Evolutionary conservation across 1,140 invertebrate genomes (phyloP), one percentile per base, ranked within the genome.

Genomic region (Schlechtendalia chinensis): DNA sequence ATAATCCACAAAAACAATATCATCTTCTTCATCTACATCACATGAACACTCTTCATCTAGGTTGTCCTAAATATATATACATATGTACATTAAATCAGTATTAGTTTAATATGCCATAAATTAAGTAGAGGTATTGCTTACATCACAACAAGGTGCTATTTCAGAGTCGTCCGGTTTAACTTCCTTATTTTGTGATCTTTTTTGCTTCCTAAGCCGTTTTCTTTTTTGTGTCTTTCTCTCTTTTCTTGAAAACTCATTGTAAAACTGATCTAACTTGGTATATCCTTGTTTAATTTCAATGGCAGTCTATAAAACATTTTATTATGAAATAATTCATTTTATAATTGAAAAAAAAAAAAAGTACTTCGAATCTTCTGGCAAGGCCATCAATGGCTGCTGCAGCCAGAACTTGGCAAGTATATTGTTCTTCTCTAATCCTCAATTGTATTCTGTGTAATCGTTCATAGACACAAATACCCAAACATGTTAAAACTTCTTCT

Each of bases 401-500:
- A 75, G 94, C 94, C 74, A 97, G 89, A 74, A 96, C 92, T 87
- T 95, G 93, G 87, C 94, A 96, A 5, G 95, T 94, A 84, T 93
- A 93, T 85, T 97, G 94, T 86, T 96, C 94, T 85, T 96, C 94
- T 79, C 91, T 90, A 82, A 97, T 88, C 80, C 94, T 90, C 81
- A 95, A 90, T 83, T 94, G 92, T 80, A 97, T 92, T 82, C 91
- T 89, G 85, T 96, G 93, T 19, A 98, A 87, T 65, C 94, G 88
- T 85, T 96, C 94, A 84, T 95, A 94, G 75, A 97, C 90, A 86
- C 94, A 95, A 86, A 97, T 93, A 17, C 95, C 95, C 65, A 97
- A 89, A 86, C 95, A 97, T 0, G 94, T 96, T 77, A 98, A 88
- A 61, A 97, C 95, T 88, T 98, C 95, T 86, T 97, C 95, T 87